Evolutionary conservation across 2,888 invertebrate species (phyloP).

Genomic region (Neoitamus cyanurus): DNA sequence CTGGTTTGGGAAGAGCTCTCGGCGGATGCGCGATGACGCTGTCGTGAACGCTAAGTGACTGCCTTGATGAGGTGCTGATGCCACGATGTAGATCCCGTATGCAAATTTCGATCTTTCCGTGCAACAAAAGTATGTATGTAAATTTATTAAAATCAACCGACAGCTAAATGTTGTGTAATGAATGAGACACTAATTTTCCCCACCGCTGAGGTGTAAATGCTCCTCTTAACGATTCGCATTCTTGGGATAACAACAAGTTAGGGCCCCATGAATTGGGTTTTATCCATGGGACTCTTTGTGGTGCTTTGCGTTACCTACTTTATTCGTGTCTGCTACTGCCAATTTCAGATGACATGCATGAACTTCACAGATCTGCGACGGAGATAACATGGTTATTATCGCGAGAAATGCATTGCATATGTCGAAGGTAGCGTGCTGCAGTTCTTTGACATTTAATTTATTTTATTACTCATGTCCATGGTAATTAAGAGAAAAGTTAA

Average conservation of each 20-base stretch:
- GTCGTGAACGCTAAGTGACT: slow-evolving; percentile 8
- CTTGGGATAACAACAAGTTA: neutral
- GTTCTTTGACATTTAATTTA: neutral
- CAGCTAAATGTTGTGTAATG: neutral
- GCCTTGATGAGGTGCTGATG: slow-evolving; percentile 46
- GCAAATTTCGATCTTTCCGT: neutral
- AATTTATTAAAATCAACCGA: neutral
- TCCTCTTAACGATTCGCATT: neutral
- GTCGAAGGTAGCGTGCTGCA: neutral
- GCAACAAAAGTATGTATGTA: neutral
- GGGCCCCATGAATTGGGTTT: neutral
- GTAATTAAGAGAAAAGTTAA: neutral
- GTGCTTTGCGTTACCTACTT: neutral
- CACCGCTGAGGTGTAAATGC: neutral
- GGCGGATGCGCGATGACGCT: neutral
- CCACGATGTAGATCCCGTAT: slow-evolving; percentile 14
- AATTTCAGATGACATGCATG: too few species aligned
- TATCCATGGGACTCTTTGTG: neutral
- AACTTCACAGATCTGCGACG: neutral
- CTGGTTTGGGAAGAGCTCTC: neutral
- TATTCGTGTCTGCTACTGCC: neutral
- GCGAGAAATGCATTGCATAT: neutral
- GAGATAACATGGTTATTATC: neutral
- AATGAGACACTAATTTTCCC: slow-evolving; percentile 7
- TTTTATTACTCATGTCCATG: neutral